Evolutionary conservation across 2,888 invertebrate genomes (phyloP).

Genomic region (Melanostoma scalare): DNA sequence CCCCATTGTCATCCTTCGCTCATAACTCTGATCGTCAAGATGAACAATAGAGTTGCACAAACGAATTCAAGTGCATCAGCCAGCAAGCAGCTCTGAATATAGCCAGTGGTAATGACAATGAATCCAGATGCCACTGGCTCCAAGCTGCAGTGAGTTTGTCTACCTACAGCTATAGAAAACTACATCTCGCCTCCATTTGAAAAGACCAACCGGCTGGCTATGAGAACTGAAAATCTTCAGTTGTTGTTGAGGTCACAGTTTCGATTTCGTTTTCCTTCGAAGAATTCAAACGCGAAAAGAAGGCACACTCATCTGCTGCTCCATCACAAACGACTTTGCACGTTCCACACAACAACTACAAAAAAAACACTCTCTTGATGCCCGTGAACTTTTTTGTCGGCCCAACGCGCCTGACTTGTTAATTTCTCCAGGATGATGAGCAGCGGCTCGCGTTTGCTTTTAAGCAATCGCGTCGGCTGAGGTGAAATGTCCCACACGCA

Average conservation of each 20-base stretch:
- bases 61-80: slow-evolving; percentile 24
- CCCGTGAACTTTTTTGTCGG: slow-evolving; percentile 46
- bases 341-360: background rate
- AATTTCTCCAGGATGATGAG: slow-evolving; percentile 70
- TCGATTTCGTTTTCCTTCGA: slow-evolving; percentile 72
- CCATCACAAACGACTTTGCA: slow-evolving; percentile 40
- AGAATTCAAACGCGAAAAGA: slow-evolving; percentile 43
- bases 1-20: slow-evolving; percentile 20
- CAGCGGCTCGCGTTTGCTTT: background rate
- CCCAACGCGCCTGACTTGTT: slow-evolving; percentile 24
- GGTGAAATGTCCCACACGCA: slow-evolving; percentile 71
- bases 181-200: slow-evolving; percentile 23
- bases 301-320: slow-evolving; percentile 2
- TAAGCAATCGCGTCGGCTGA: background rate
- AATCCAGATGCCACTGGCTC: slow-evolving; percentile 26
- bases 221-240: slow-evolving; percentile 50
- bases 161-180: background rate
- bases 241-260: slow-evolving; percentile 71
- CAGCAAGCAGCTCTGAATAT: slow-evolving; percentile 46
- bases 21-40: slow-evolving; percentile 7
- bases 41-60: slow-evolving; percentile 15
- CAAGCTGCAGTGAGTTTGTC: background rate
- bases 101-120: slow-evolving; percentile 58
- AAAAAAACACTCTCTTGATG: slow-evolving; percentile 26
- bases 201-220: slow-evolving; percentile 5